Evolutionary conservation across 1,140 invertebrate genomes (phyloP), one percentile per base, ranked within the genome.

Genomic region (Drosophila funebris): DNA sequence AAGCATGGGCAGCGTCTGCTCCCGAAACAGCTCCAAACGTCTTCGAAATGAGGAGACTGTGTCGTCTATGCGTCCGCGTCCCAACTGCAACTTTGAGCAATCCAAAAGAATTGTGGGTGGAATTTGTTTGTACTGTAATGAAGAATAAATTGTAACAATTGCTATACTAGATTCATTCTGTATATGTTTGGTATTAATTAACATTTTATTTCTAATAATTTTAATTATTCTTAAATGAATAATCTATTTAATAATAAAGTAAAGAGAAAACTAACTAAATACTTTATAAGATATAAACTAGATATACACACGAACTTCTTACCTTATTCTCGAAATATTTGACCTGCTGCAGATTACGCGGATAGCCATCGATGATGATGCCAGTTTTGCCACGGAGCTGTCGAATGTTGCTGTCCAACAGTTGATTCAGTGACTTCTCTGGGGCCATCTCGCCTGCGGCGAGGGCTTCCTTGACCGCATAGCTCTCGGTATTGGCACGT

Each of bases 321-420:
- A 98, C 97, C 94, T 97, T 96, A 39, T 93, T 94, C 92, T 98
- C 96, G 92, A 98, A 98, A 76, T 95, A 94, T 39, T 95, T 94
- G 64, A 96, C 95, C 93, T 99, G 97, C 48, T 95, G 94, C 73
- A 97, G 92, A 80, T 98, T 96, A 50, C 97, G 93, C 0, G 98
- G 97, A 92, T 96, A 98, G 1, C 97, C 97, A 90, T 98, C 97
- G 27, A 99, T 94, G 50, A 99, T 93, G 61, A 98, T 95, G 9
- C 97, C 97, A 14, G 93, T 92, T 66, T 92, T 91, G 44, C 93
- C 92, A 4, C 52, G 52, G 36, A 91, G 46, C 57, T 90, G 87
- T 1, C 76, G 53, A 61, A 96, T 93, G 62, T 95, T 93, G 39
- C 93, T 93, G n/a, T 95, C 94, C 0, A 97, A 92, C 1, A 96